Evolutionary conservation across 2,888 invertebrate genomes (phyloP).

Genomic region (Bellardia pandia): DNA sequence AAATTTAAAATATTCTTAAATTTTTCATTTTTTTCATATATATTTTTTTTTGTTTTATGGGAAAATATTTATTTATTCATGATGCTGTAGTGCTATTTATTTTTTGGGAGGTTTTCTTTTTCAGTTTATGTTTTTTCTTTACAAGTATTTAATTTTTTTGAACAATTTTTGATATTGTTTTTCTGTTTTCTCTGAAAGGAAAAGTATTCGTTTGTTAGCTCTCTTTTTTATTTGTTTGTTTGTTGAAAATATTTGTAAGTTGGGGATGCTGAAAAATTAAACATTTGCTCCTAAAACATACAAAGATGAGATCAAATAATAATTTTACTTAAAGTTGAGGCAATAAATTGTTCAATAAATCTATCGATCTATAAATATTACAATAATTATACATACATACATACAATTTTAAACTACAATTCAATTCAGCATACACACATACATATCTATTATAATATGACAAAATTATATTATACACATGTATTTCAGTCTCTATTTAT

Average conservation of each 20-base stretch:
- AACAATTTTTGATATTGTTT: conserved; percentile 70
- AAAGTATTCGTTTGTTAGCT: conserved; percentile 37
- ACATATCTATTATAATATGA: neutral
- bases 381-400: conserved; percentile 40
- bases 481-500: too few species aligned
- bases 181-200: conserved; percentile 51
- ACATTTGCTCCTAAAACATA: too few species aligned
- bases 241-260: neutral
- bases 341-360: conserved; percentile 57
- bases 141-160: conserved; percentile 59
- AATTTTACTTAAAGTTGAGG: conserved; percentile 42
- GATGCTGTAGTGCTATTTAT: conserved; percentile 47
- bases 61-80: conserved; percentile 64
- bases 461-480: conserved; percentile 13
- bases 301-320: conserved; percentile 46
- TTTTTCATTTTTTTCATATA: conserved; percentile 42
- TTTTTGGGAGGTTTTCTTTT: neutral
- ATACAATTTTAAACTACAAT: conserved; percentile 38
- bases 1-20: conserved; percentile 63
- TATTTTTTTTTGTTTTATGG: conserved; percentile 50
- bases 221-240: conserved; percentile 11
- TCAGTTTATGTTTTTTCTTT: conserved; percentile 35
- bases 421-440: conserved; percentile 3
- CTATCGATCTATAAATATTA: conserved; percentile 49
- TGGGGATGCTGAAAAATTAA: neutral